Evolutionary conservation across 2,113 vertebrate species (phyloP).

Genomic region (Poecile atricapillus): DNA sequence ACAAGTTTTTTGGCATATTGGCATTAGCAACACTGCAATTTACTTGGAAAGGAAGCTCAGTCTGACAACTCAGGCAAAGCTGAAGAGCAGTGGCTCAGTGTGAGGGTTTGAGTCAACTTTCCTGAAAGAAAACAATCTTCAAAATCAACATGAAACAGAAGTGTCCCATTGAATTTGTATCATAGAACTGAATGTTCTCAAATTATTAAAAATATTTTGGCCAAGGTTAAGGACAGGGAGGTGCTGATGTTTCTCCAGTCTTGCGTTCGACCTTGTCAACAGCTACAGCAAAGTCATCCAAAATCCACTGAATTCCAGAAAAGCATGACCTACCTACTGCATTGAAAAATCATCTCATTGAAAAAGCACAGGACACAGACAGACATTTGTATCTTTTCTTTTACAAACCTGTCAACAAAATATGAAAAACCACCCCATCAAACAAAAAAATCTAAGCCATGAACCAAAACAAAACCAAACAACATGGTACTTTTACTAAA

Average conservation of each 20-base stretch:
- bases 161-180: not conserved
- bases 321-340: not conserved
- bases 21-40: not conserved
- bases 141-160: not conserved
- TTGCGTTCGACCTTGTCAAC: conserved; percentile 38
- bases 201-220: conserved; percentile 24
- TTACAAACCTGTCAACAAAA: not conserved
- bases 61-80: not conserved
- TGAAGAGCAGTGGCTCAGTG: not conserved
- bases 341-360: not conserved
- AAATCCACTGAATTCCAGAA: conserved; percentile 34
- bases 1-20: not conserved
- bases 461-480: not conserved
- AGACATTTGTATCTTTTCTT: not conserved
- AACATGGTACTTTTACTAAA: not conserved
- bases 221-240: not conserved
- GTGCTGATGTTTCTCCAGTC: conserved; percentile 16
- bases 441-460: not conserved
- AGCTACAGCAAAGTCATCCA: conserved; percentile 44
- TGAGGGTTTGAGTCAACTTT: not conserved
- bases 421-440: not conserved
- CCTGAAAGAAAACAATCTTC: not conserved
- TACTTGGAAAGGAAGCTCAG: not conserved
- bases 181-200: conserved; percentile 1
- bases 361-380: not conserved